A percentile compares a stretch with the other conserved stretches of the same genome.
Evolutionary conservation across 2,888 invertebrate genomes (phyloP).

Genomic region (Pyralis farinalis): DNA sequence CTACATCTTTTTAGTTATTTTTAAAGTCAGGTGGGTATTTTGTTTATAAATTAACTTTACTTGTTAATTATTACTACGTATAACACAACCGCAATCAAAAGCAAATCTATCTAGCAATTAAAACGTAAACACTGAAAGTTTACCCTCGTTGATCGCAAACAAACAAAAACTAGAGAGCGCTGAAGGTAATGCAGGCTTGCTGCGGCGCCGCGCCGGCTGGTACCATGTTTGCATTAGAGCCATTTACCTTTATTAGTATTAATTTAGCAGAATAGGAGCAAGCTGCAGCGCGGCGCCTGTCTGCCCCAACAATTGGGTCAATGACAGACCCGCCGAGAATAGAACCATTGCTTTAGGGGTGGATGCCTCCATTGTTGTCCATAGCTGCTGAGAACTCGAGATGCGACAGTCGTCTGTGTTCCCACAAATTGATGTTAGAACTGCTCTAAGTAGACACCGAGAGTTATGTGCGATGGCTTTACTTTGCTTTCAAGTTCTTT

Average conservation of each 20-base stretch:
- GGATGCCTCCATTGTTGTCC: conserved; percentile 43
- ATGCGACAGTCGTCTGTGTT: conserved; percentile 8
- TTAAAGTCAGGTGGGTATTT: no score
- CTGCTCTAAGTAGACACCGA: conserved; percentile 1
- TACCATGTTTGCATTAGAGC: conserved; percentile 50
- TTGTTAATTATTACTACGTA: no score
- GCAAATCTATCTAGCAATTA: conserved; percentile 7
- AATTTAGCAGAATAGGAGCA: conserved; percentile 53
- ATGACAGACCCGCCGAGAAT: conserved; percentile 71
- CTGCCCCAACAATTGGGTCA: conserved; percentile 67
- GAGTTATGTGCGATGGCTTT: neutral
- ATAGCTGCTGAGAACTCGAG: conserved; percentile 15
- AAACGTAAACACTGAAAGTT: conserved; percentile 6
- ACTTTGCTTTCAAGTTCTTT: conserved; percentile 5
- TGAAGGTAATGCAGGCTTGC: conserved; percentile 16
- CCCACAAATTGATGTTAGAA: conserved; percentile 6
- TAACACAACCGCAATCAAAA: neutral
- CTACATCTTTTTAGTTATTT: no score
- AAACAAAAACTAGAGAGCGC: conserved; percentile 8
- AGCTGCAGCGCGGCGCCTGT: conserved; percentile 48
- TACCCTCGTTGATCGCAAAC: conserved; percentile 4
- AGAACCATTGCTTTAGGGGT: conserved; percentile 65
- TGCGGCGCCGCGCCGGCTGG: conserved; percentile 39
- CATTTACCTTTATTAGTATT: conserved; percentile 65
- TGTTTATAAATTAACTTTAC: no score